Conservation (phyloP, 2,113 vertebrate species). For the Gymnobelideus leadbeateri region DNA sequence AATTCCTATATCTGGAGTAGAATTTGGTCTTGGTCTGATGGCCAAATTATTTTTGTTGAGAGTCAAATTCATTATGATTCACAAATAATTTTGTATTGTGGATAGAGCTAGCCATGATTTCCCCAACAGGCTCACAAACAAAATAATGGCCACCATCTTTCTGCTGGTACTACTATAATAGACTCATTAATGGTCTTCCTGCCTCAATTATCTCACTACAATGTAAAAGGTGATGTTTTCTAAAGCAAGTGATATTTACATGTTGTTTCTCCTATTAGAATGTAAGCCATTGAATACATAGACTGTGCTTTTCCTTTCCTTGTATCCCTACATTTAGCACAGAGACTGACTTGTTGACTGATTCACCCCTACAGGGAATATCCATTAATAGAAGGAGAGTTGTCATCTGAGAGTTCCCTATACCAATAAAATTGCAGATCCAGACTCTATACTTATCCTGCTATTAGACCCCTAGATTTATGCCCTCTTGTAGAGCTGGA, state of each 20-base stretch:
- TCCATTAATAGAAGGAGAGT: neutral
- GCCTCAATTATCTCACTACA: neutral
- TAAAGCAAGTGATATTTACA: neutral
- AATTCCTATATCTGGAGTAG: conserved; percentile 2
- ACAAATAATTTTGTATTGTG: neutral
- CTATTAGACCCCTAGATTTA: neutral
- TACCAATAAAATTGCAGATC: neutral
- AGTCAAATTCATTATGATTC: conserved; percentile 34
- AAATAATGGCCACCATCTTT: neutral
- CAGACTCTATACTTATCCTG: neutral
- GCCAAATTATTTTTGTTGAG: neutral
- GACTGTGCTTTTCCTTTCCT: neutral
- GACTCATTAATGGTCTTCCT: neutral
- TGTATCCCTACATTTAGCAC: neutral
- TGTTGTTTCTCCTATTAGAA: neutral
- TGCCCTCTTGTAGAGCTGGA: neutral
- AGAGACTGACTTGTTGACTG: neutral
- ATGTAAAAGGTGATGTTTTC: neutral
- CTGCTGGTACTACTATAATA: neutral
- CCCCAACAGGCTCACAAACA: neutral
- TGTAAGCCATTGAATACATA: neutral
- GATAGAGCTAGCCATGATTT: neutral
- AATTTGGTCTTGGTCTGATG: neutral
- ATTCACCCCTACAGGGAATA: neutral
- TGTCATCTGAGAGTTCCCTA: neutral